These are phyloP conservation scores for Podiceps cristatus DNA, from an alignment of 2,113 vertebrate genomes.

Conservation along the genomic window DNA sequence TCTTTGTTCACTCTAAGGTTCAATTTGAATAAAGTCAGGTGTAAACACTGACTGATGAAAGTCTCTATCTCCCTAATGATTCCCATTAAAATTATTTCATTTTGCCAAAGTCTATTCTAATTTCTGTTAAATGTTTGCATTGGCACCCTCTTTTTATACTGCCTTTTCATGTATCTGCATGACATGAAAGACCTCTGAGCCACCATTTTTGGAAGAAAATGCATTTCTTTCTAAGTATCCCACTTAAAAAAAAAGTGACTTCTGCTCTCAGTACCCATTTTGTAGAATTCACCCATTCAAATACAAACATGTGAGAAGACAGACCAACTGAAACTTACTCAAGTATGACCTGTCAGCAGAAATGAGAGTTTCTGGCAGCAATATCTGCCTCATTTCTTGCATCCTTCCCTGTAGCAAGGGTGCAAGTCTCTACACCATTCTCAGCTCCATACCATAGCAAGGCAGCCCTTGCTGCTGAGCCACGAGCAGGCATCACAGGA, in stretches of 20 bases:
- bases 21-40: neutral
- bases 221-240: neutral
- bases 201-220: neutral
- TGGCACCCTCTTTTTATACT: neutral
- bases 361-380: neutral
- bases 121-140: neutral
- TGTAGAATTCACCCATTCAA: neutral
- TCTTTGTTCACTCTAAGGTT: neutral
- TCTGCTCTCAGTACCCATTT: neutral
- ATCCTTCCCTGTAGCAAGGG: neutral
- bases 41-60: neutral
- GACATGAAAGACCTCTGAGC: neutral
- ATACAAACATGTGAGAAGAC: neutral
- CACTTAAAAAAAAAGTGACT: neutral
- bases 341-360: neutral
- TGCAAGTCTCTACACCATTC: accelerated
- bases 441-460: neutral
- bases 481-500: accelerated
- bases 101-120: neutral
- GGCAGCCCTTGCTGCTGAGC: neutral
- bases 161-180: neutral
- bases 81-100: neutral
- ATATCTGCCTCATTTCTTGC: neutral
- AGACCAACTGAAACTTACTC: neutral
- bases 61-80: neutral